These are phyloP conservation scores for Mimachlamys varia DNA, from an alignment of 2,888 invertebrate species.

Conservation along the genomic window DNA sequence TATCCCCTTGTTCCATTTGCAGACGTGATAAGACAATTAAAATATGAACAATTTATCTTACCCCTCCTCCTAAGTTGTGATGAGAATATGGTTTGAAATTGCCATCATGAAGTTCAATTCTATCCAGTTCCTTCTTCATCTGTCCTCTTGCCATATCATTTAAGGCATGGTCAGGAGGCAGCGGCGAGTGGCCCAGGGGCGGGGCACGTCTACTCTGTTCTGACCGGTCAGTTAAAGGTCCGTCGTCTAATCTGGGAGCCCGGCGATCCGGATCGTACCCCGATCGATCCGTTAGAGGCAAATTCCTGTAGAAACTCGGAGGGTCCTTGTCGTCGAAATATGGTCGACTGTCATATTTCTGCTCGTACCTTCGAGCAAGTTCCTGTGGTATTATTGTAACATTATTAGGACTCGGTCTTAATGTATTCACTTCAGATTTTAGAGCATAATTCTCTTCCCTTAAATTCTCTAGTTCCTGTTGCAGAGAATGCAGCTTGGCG, in stretches of 20 bases:
- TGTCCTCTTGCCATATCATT: neutral
- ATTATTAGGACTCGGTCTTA: neutral
- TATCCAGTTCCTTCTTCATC: neutral
- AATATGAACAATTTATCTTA: neutral
- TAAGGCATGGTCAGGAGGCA: neutral
- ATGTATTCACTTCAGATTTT: neutral
- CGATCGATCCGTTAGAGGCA: neutral
- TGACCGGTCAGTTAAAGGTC: neutral
- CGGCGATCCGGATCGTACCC: neutral
- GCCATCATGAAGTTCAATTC: conserved; percentile 16
- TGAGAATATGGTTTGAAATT: conserved; percentile 23
- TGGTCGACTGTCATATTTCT: neutral
- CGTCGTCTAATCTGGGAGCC: neutral
- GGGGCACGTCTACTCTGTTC: neutral
- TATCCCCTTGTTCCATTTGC: neutral
- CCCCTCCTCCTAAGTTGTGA: conserved; percentile 17
- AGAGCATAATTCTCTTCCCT: neutral
- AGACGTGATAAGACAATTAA: too few species aligned
- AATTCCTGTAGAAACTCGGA: neutral
- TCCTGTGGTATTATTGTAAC: neutral
- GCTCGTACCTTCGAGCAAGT: neutral
- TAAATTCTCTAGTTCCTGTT: neutral
- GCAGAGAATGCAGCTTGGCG: neutral
- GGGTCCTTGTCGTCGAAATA: neutral
- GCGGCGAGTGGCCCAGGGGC: neutral